These are phyloP conservation scores for Glomeris maerens DNA, from an alignment of 1,140 invertebrate genomes.

Conservation along the genomic window DNA sequence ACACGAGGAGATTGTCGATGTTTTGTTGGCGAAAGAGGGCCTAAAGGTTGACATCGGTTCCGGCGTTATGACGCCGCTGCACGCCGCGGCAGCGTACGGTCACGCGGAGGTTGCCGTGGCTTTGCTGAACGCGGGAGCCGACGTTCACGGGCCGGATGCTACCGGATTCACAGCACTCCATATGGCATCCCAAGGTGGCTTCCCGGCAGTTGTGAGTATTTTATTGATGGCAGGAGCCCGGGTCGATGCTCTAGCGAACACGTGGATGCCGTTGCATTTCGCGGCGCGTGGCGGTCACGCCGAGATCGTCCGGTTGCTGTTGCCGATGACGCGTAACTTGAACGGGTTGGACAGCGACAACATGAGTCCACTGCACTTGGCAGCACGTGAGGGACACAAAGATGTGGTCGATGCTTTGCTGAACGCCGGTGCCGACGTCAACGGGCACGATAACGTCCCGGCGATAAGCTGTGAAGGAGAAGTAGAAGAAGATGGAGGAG, in stretches of 20 bases:
- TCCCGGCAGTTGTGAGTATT: too few relatives aligned
- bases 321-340: conserved; percentile 22
- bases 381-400: conserved; percentile 30
- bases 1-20: conserved; percentile 14
- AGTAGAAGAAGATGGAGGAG: too few relatives aligned
- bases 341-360: conserved; percentile 27
- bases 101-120: neutral
- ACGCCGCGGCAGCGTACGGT: conserved; percentile 13
- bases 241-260: too few relatives aligned
- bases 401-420: too few relatives aligned
- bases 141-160: neutral
- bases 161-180: neutral
- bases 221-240: too few relatives aligned
- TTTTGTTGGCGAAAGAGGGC: conserved; percentile 17
- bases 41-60: neutral
- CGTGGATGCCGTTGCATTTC: conserved; percentile 56
- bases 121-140: neutral
- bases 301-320: too few relatives aligned
- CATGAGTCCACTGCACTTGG: conserved; percentile 33
- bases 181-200: neutral
- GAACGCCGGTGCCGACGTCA: too few relatives aligned
- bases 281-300: conserved; percentile 53
- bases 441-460: too few relatives aligned
- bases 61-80: conserved; percentile 12
- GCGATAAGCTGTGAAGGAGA: too few relatives aligned